Evolutionary conservation across 2,113 vertebrate genomes (phyloP), one percentile per base, ranked within the genome.

Genomic region (Tenrec ecaudatus): DNA sequence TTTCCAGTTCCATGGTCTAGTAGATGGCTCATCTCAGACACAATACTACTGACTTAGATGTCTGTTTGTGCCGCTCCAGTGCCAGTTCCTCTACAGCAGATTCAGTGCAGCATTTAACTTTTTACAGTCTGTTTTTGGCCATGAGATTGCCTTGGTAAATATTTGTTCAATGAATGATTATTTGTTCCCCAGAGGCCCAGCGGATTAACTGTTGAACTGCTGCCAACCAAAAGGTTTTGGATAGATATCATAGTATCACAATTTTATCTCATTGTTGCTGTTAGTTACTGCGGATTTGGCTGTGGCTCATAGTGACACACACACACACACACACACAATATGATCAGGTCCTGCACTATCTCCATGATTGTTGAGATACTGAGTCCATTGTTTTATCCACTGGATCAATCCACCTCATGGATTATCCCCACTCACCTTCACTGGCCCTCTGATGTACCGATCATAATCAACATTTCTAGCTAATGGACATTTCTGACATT

Each of bases 91-190:
- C 17, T 14, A 92, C 36, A 47, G n/a, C 60, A 22, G 60, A 62
- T 53, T 4, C 19, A 22, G 19, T 33, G 38, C 33, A 68, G 78
- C 73, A 40, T 92, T 66, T 77, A 82, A 79, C 31, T 53, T 3
- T 82, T 82, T 82, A 82, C 0, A n/a, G 12, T 19, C 19, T 36
- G 2, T 60, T 69, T 12, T 5, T 94, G 58, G 6, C 40, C n/a
- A 76, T 53, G 25, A 1, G 8, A 77, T 58, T 36, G 1, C 64
- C 14, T 71, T 79, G 79, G 75, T 81, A 82, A 29, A 58, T 71
- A 78, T 58, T 22, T 84, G 25, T 78, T 82, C 29, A 94, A 77
- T 88, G 66, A 69, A 47, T 73, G 23, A 78, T 86, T 77, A 47
- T 11, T 29, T 53, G 19, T 20, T 19, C 19, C 60, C 60, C 22